These are phyloP conservation scores for Cephalopachus bancanus DNA, from an alignment of 2,797 vertebrate genomes.

Conservation along the genomic window DNA sequence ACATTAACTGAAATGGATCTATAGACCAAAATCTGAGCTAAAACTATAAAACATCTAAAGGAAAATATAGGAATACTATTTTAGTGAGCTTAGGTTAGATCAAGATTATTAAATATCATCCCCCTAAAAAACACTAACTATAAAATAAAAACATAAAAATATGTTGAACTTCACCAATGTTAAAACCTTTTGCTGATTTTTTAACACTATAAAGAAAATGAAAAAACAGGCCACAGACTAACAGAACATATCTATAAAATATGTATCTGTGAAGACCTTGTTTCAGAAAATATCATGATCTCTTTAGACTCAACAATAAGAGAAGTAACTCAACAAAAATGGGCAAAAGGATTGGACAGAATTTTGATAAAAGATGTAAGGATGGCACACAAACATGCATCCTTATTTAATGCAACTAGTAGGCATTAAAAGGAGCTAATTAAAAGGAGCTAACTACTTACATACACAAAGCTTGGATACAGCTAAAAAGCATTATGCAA, in stretches of 20 bases:
- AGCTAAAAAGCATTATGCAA: neutral
- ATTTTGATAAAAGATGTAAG: neutral
- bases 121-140: neutral
- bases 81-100: neutral
- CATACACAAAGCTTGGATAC: neutral
- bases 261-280: slow-evolving; percentile 2
- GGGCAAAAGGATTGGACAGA: neutral
- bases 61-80: neutral
- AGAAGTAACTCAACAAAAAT: slow-evolving; percentile 52
- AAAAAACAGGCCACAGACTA: too few relatives aligned
- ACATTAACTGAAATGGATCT: neutral
- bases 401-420: neutral
- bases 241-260: neutral
- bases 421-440: neutral
- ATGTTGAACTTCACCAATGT: neutral
- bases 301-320: slow-evolving; percentile 4
- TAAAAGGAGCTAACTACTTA: neutral
- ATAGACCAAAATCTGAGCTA: neutral
- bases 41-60: neutral
- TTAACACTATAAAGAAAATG: too few relatives aligned
- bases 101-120: slow-evolving; percentile 8
- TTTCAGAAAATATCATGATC: slow-evolving; percentile 14
- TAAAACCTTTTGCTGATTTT: too few relatives aligned
- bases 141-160: slow-evolving; percentile 17
- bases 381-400: neutral